Base-by-base conservation (phyloP, 2,888 invertebrate species). In the Spialia ferax region DNA sequence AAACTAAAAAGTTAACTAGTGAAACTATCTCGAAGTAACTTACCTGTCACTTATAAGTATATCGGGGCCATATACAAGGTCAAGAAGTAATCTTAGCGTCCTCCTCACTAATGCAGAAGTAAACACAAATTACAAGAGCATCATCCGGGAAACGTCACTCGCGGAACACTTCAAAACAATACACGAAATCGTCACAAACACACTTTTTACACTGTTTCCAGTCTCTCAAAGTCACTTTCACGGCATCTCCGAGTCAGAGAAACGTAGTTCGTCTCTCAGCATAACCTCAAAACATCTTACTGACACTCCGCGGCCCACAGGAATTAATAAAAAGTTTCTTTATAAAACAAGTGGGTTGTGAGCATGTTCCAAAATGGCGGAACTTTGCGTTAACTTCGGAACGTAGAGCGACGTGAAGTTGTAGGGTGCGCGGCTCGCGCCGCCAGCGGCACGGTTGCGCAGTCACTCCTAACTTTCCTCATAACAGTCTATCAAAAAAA, bases 251-350 rank as follows among this genome's bases (percentile, higher is more conserved):
- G 73, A 86, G 86, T 90, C 86, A 88, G 74, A 79, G 83, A 80
- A 85, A 81, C 84, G 86, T 89, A 85, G 88, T 85, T 87, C 86
- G 86, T 82, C 86, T 88, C 80, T 79, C 79, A 87, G 82, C 80
- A 91, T 94, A 93, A 94, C 94, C 94, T 93, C 91, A 92, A 93
- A 94, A 90, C 93, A 92, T 93, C 91, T 92, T 90, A 91, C 93
- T 91, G 93, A 91, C 91, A 91, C 93, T 92, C 92, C 92, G 91
- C 91, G 93, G 91, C 90, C 93, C 91, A 93, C 92, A 93, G 91
- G 94, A 94, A 94, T 94, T 94, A 94, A 94, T 94, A 94, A 94
- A 94, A 94, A 94, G 94, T 94, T 94, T 94, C 94, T 94, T 94
- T 94, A 93, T 91, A 93, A 94, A 94, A 94, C 94, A 94, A 94